phyloP scores from a whole-genome alignment of 1,140 invertebrate genomes.

The Brachionus paranguensis region DNA sequence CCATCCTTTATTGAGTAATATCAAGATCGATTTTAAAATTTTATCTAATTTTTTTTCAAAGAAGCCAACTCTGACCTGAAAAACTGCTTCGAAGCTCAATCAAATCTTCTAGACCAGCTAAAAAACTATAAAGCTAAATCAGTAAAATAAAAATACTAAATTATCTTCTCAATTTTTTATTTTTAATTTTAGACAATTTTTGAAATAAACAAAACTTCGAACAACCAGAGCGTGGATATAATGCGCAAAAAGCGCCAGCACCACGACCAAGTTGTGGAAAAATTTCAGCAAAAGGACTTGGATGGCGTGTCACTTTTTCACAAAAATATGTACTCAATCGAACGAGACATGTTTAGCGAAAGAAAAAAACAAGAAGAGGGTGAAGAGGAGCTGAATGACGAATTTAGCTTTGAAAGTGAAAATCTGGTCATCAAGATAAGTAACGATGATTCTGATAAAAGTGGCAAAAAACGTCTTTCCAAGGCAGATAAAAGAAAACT shows the following conservation, averaged over 20 bases:
- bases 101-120: background rate
- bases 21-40: background rate
- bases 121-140: slow-evolving; percentile 36
- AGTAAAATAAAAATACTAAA: background rate
- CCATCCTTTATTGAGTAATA: slow-evolving; percentile 15
- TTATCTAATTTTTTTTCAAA: background rate
- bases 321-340: slow-evolving; percentile 9
- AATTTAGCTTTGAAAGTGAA: slow-evolving; percentile 3
- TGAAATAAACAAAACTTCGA: slow-evolving; percentile 31
- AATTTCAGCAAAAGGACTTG: slow-evolving; percentile 27
- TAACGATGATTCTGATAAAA: background rate
- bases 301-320: slow-evolving; percentile 1
- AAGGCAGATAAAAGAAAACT: slow-evolving; percentile 1
- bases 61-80: background rate
- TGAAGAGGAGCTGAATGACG: background rate
- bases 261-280: slow-evolving; percentile 19
- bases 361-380: background rate
- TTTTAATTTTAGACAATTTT: slow-evolving; percentile 29
- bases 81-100: background rate
- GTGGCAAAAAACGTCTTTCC: background rate
- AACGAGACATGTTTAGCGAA: background rate
- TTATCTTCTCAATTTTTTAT: background rate
- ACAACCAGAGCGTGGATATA: background rate
- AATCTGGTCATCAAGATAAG: slow-evolving; percentile 11
- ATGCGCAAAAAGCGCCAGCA: slow-evolving; percentile 11